phyloP scores from a whole-genome alignment of 2,797 vertebrate genomes.

The Peromyscus aztecus region DNA sequence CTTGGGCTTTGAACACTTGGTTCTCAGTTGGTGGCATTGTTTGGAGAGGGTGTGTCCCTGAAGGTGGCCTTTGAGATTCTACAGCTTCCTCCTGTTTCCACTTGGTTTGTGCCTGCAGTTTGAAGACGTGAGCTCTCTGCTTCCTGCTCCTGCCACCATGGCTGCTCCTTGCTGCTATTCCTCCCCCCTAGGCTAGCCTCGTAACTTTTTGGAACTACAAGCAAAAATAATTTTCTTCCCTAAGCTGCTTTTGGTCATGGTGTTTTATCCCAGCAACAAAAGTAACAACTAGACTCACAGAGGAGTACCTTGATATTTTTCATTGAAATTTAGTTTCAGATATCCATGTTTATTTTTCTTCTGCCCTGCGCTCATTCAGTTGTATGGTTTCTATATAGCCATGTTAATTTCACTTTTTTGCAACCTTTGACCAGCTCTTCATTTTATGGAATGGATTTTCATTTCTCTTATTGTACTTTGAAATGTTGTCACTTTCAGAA shows the following conservation, averaged over 20 bases:
- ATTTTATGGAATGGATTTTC: slow-evolving; percentile 35
- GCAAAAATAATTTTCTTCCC: not conserved
- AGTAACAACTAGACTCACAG: not conserved
- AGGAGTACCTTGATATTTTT: not conserved
- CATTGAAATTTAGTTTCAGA: not conserved
- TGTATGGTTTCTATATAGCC: not conserved
- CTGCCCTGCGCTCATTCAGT: not conserved
- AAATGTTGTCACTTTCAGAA: slow-evolving; percentile 24
- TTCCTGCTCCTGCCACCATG: not conserved
- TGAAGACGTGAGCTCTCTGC: not conserved
- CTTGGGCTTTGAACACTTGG: not conserved
- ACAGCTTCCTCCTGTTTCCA: not conserved
- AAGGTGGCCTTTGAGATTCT: not conserved
- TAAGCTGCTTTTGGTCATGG: not conserved
- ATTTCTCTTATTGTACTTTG: slow-evolving; percentile 11
- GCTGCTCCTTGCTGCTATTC: not conserved
- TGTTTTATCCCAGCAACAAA: not conserved
- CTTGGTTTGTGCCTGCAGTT: not conserved
- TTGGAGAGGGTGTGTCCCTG: not conserved
- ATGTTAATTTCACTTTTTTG: not conserved
- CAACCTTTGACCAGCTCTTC: not conserved
- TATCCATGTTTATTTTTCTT: not conserved
- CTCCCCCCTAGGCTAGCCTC: no score
- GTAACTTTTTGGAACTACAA: not conserved
- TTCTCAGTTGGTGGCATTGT: not conserved